phyloP scores from a whole-genome alignment of 2,888 invertebrate genomes.

The Aplocera efformata region DNA sequence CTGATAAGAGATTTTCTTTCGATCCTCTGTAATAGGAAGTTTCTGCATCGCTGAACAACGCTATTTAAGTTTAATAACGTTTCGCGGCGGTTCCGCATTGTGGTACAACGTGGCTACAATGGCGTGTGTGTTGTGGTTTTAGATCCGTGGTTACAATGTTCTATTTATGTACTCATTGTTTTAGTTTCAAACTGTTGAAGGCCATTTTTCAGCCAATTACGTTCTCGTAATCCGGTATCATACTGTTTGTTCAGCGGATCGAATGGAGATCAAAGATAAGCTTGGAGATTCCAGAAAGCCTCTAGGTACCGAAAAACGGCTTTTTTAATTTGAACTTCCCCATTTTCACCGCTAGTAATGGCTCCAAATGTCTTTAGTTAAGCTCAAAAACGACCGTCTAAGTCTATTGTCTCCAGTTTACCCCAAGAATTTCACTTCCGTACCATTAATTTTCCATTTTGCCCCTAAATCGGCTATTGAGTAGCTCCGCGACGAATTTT shows the following conservation, averaged over 20 bases:
- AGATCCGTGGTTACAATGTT: no score
- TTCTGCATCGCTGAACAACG: constrained; percentile 61
- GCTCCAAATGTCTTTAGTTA: constrained; percentile 39
- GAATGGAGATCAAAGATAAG: no score
- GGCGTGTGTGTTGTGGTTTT: constrained; percentile 35
- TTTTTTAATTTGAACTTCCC: constrained; percentile 14
- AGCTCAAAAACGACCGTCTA: constrained; percentile 44
- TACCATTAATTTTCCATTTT: constrained; percentile 71
- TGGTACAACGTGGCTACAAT: constrained; percentile 34
- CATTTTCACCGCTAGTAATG: constrained; percentile 35
- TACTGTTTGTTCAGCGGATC: no score
- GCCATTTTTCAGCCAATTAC: no score
- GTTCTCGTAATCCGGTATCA: no score
- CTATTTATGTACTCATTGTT: no score
- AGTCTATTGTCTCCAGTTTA: constrained; percentile 58
- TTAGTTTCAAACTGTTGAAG: no score
- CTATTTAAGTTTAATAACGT: constrained; percentile 72
- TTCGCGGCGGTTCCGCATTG: constrained; percentile 39
- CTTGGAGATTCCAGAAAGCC: no score
- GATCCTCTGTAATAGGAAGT: constrained; percentile 70
- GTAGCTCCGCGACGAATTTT: constrained; percentile 51
- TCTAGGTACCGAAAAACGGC: no score
- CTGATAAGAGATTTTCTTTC: constrained; percentile 74
- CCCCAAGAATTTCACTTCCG: constrained; percentile 66
- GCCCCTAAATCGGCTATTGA: constrained; percentile 62